Conservation (phyloP, 2,113 vertebrate species). For the Bucco capensis region DNA sequence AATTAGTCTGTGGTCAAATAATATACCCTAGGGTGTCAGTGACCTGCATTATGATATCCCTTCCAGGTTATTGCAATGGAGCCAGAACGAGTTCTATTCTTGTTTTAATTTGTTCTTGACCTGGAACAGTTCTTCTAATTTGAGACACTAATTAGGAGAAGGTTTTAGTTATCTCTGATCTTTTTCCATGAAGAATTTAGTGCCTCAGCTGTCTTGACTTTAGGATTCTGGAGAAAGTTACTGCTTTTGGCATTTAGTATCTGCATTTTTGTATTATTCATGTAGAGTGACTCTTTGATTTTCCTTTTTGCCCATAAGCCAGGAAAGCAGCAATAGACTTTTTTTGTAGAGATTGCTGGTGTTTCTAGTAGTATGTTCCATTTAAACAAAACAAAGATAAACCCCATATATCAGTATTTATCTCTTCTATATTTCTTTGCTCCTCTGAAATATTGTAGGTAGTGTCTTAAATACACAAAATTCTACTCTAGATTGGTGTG, state of each 20-base stretch:
- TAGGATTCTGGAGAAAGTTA: not conserved
- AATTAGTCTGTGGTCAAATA: slow-evolving; percentile 39
- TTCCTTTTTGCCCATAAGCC: not conserved
- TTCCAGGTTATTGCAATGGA: slow-evolving; percentile 13
- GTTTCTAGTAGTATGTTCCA: not conserved
- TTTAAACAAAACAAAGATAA: not conserved
- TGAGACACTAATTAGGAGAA: slow-evolving; percentile 46
- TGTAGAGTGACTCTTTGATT: not conserved
- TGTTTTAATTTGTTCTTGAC: slow-evolving; percentile 56
- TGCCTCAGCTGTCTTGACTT: slow-evolving; percentile 23
- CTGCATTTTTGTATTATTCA: slow-evolving; percentile 31
- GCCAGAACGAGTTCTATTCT: not conserved
- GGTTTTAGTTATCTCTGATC: slow-evolving; percentile 27
- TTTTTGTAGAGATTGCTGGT: not conserved
- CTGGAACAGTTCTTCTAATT: slow-evolving; percentile 50
- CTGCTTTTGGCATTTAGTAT: not conserved
- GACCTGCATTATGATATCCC: slow-evolving; percentile 30
- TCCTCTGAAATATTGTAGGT: not conserved
- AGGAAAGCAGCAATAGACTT: not conserved
- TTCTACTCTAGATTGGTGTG: not conserved
- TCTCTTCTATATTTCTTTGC: not conserved
- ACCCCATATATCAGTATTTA: not conserved
- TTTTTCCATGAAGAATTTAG: slow-evolving; percentile 7
- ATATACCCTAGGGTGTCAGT: slow-evolving; percentile 14
- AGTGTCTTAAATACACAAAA: not conserved